Percentiles rank a stretch among this genome's conserved stretches.
phyloP scores from a whole-genome alignment of 2,113 vertebrate genomes.

The Orycteropus afer region DNA sequence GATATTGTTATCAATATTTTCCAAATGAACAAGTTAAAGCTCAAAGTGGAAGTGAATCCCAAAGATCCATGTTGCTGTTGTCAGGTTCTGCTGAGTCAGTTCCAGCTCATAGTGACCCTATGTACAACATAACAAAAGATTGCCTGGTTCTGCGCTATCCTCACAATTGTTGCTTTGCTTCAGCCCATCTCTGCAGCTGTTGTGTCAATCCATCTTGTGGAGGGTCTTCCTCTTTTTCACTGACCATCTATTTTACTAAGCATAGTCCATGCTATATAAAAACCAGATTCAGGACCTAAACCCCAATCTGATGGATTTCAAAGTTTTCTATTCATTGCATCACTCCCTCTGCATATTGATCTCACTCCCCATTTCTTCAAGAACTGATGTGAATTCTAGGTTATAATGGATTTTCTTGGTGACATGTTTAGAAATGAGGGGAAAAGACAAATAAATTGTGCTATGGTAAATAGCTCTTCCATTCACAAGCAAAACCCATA shows the following conservation, averaged over 20 bases:
- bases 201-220: too few species aligned
- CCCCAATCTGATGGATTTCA: not conserved
- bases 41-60: not conserved
- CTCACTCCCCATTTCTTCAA: not conserved
- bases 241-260: too few species aligned
- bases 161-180: too few species aligned
- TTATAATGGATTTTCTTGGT: not conserved
- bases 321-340: not conserved
- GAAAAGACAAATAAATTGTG: not conserved
- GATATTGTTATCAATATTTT: not conserved
- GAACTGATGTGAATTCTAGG: not conserved
- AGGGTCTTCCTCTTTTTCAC: too few species aligned
- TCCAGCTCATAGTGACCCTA: too few species aligned
- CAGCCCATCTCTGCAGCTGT: too few species aligned
- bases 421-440: not conserved
- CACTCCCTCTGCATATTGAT: not conserved
- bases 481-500: not conserved
- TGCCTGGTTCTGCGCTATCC: too few species aligned
- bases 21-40: not conserved
- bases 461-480: not conserved
- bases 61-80: too few species aligned
- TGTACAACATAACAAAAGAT: too few species aligned
- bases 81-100: too few species aligned
- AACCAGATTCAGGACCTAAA: not conserved
- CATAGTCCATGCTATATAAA: too few species aligned